Evolutionary conservation across 2,888 invertebrate genomes (phyloP).

Genomic region (Plebejus anna): DNA sequence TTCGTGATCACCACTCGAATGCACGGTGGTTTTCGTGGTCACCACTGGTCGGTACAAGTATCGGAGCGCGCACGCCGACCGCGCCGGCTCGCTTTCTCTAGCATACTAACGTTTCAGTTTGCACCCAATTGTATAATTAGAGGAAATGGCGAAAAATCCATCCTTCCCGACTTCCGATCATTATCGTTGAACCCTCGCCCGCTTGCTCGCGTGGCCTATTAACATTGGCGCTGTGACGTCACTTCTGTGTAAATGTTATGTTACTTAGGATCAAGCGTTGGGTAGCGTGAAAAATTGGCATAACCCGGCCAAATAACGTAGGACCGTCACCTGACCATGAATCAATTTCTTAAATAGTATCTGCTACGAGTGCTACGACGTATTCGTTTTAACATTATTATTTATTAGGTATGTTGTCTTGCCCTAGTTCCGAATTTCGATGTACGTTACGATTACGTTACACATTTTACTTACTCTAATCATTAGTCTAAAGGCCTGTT

Average conservation of each 20-base stretch:
- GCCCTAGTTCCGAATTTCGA: too few species aligned
- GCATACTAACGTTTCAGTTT: slow-evolving; percentile 19
- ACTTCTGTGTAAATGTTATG: not conserved
- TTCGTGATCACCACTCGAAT: not conserved
- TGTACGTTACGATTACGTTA: too few species aligned
- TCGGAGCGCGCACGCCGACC: slow-evolving; percentile 1
- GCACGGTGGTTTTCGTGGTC: not conserved
- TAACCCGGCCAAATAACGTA: too few species aligned
- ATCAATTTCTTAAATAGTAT: too few species aligned
- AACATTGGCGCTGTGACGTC: not conserved
- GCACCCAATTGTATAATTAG: slow-evolving; percentile 12
- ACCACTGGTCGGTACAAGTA: not conserved
- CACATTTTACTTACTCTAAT: too few species aligned
- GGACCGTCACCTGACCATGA: too few species aligned
- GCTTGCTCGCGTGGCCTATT: slow-evolving; percentile 2
- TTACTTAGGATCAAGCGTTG: not conserved
- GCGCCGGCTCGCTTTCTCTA: slow-evolving; percentile 18
- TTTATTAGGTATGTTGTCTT: too few species aligned
- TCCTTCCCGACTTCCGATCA: slow-evolving; percentile 22
- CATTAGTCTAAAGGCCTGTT: too few species aligned
- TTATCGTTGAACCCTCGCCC: not conserved
- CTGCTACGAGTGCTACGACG: too few species aligned
- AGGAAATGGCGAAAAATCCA: slow-evolving; percentile 27
- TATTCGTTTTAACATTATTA: too few species aligned
- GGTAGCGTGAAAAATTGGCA: not conserved